These are phyloP conservation scores for Tortricodes alternella DNA, from an alignment of 2,888 invertebrate genomes.

Conservation along the genomic window DNA sequence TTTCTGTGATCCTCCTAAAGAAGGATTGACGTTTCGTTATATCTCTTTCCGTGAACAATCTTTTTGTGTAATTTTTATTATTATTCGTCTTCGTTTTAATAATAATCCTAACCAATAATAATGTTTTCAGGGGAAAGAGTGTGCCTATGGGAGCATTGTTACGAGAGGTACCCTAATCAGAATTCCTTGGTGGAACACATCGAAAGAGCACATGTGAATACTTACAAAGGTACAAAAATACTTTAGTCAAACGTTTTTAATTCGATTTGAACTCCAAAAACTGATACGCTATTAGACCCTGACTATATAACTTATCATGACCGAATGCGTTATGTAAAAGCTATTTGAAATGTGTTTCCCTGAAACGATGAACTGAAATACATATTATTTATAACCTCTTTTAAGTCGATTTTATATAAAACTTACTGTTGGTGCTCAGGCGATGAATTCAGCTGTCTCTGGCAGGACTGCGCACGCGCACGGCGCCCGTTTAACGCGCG, in stretches of 20 bases:
- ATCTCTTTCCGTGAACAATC: no score
- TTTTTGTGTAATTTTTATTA: no score
- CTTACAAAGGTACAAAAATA: constrained; percentile 85
- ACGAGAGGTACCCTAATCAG: constrained; percentile 90
- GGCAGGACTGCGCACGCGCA: constrained; percentile 95
- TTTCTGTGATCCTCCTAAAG: no score
- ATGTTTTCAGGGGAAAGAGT: constrained; percentile 66
- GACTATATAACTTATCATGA: no score
- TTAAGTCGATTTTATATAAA: no score
- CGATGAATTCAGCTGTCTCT: constrained; percentile 96
- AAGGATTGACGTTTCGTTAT: no score
- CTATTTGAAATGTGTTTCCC: no score
- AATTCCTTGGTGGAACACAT: constrained; percentile 91
- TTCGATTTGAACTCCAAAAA: no score
- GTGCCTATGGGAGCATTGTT: constrained; percentile 95
- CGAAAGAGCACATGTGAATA: constrained; percentile 93
- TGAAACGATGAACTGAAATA: no score
- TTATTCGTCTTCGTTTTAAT: neutral
- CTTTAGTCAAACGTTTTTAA: neutral
- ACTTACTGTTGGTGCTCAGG: constrained; percentile 68
- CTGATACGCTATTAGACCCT: no score
- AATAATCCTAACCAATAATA: constrained; percentile 12
- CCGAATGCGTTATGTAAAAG: no score
- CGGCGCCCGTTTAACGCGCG: constrained; percentile 97
- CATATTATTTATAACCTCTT: no score